Conservation (phyloP, 2,888 invertebrate genomes). For the Cosmorhoe ocellata region DNA sequence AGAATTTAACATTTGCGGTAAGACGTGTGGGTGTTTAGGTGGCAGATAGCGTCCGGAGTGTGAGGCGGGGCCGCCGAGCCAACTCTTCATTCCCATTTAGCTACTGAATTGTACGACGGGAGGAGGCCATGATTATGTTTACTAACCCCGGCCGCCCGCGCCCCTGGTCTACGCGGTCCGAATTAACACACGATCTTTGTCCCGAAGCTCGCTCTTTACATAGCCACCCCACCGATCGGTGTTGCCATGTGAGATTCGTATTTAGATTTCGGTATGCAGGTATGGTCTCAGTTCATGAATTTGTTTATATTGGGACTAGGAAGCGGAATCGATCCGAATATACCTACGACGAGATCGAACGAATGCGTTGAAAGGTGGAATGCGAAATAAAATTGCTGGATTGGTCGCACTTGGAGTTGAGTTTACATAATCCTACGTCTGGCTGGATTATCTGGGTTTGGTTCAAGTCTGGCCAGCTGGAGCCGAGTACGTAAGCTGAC, state of each 20-base stretch:
- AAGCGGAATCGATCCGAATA: conserved; percentile 28
- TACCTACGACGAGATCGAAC: conserved; percentile 20
- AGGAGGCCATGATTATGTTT: conserved; percentile 78
- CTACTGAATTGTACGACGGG: conserved; percentile 77
- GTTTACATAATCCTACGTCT: conserved; percentile 9
- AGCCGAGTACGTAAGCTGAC: too few species aligned
- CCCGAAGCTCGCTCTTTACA: conserved; percentile 55
- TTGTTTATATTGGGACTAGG: conserved; percentile 32
- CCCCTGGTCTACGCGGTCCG: conserved; percentile 68
- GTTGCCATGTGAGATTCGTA: conserved; percentile 48
- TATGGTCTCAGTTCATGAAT: conserved; percentile 31
- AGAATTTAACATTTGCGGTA: conserved; percentile 55
- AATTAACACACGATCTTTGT: conserved; percentile 79
- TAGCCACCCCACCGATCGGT: conserved; percentile 41
- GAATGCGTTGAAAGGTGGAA: conserved; percentile 14
- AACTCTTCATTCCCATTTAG: conserved; percentile 79
- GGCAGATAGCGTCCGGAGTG: conserved; percentile 56
- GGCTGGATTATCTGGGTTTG: background rate
- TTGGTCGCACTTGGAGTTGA: conserved; percentile 1
- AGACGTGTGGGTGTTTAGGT: conserved; percentile 66
- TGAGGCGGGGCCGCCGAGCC: conserved; percentile 56
- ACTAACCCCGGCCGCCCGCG: conserved; percentile 68
- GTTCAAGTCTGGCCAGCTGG: background rate
- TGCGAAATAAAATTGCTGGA: conserved; percentile 18
- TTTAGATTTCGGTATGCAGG: conserved; percentile 36